These are phyloP conservation scores for Otis tarda DNA, from an alignment of 2,113 vertebrate species.

Conservation along the genomic window DNA sequence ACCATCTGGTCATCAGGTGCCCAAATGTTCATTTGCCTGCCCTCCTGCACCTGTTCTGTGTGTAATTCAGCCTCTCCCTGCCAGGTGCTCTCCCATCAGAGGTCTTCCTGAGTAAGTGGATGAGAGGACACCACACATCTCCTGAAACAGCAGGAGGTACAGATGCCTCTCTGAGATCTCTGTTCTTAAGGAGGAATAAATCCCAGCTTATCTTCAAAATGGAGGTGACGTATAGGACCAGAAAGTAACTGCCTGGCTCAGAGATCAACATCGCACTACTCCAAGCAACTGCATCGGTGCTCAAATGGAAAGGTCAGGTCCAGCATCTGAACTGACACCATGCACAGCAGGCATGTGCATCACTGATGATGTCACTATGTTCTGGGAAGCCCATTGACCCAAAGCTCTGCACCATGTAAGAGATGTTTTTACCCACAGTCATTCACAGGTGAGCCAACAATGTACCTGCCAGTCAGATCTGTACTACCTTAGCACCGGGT, in stretches of 20 bases:
- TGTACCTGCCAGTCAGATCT: not conserved
- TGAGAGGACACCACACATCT: accelerated
- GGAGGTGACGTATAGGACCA: accelerated
- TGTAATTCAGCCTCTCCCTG: not conserved
- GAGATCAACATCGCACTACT: not conserved
- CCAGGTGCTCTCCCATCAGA: not conserved
- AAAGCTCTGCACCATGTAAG: not conserved
- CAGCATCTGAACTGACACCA: not conserved
- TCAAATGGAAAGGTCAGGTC: not conserved
- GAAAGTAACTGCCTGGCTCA: not conserved
- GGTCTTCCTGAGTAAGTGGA: not conserved
- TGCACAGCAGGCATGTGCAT: accelerated
- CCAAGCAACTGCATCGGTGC: not conserved
- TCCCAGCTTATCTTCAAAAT: not conserved
- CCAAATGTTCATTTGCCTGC: not conserved
- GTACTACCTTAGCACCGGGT: not conserved
- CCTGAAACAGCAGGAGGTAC: accelerated
- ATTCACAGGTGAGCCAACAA: not conserved
- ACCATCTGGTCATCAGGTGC: not conserved
- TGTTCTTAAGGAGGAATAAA: not conserved
- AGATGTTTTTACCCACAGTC: not conserved
- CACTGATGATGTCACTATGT: not conserved
- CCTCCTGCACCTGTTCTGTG: not conserved
- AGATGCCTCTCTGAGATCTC: not conserved
- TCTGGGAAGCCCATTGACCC: not conserved